Conservation (phyloP, 2,113 vertebrate genomes). For the Galemys pyrenaicus region DNA sequence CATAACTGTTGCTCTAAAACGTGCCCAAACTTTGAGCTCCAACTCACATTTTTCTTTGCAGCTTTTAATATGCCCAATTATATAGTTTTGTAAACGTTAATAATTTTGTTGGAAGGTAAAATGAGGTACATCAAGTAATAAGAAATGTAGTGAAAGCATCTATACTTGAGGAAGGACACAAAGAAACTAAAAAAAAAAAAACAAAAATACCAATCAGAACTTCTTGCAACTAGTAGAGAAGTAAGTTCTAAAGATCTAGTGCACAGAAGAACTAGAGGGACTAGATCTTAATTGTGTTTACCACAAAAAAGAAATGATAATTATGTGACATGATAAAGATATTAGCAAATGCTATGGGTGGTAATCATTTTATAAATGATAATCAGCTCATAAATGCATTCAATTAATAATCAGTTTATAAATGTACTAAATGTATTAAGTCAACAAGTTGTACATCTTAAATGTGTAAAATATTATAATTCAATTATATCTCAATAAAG, state of each 20-base stretch:
- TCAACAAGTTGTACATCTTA: background rate
- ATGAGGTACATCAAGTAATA: background rate
- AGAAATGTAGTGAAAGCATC: background rate
- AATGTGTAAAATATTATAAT: background rate
- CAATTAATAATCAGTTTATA: background rate
- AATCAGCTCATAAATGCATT: background rate
- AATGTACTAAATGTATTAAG: no score
- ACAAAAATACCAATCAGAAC: background rate
- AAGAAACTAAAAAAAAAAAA: background rate
- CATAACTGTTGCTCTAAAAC: conserved; percentile 2
- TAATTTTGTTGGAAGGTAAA: background rate
- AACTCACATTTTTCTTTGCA: conserved; percentile 5
- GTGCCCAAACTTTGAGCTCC: conserved; percentile 4
- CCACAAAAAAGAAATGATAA: background rate
- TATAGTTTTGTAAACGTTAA: conserved; percentile 21
- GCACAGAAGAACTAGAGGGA: background rate
- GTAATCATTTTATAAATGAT: background rate
- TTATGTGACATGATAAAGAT: background rate
- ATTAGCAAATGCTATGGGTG: background rate
- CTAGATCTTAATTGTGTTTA: background rate
- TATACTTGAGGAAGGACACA: background rate
- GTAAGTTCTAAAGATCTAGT: background rate
- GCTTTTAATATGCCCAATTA: conserved; percentile 12
- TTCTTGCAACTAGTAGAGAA: conserved; percentile 6
- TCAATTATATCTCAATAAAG: background rate